Conservation (phyloP, 2,113 vertebrate genomes). For the Hymenochirus boettgeri region DNA sequence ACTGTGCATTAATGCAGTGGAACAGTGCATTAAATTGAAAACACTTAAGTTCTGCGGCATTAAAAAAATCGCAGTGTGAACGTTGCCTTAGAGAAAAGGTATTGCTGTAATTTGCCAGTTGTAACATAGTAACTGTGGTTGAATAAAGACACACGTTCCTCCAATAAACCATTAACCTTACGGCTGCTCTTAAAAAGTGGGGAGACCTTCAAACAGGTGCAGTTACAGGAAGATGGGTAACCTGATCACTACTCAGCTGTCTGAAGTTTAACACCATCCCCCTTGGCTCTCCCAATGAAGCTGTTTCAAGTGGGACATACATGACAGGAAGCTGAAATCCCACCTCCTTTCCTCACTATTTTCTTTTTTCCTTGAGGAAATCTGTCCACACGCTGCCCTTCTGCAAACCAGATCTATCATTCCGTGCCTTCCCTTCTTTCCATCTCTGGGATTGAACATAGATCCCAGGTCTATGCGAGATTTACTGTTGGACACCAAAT, state of each 20-base stretch:
- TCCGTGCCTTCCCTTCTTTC: conserved; percentile 12
- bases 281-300: conserved; percentile 23
- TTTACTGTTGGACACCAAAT: too few relatives aligned
- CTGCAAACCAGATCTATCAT: conserved; percentile 8
- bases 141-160: too few relatives aligned
- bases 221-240: conserved; percentile 44
- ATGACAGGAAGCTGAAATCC: conserved; percentile 47
- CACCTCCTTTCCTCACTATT: conserved; percentile 28
- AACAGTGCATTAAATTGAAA: too few relatives aligned
- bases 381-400: conserved; percentile 38
- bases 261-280: conserved; percentile 17
- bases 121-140: too few relatives aligned
- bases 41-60: too few relatives aligned
- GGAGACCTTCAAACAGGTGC: conserved; percentile 42
- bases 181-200: too few relatives aligned
- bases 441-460: conserved; percentile 5
- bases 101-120: too few relatives aligned
- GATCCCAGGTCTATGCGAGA: too few relatives aligned
- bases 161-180: too few relatives aligned
- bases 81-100: too few relatives aligned
- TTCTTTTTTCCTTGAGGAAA: conserved; percentile 31
- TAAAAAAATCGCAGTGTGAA: too few relatives aligned
- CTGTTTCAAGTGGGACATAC: conserved; percentile 46
- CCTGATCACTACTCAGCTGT: conserved; percentile 51
- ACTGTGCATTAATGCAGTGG: too few relatives aligned